phyloP scores from a whole-genome alignment of 2,888 invertebrate genomes.

The Antitype chi region DNA sequence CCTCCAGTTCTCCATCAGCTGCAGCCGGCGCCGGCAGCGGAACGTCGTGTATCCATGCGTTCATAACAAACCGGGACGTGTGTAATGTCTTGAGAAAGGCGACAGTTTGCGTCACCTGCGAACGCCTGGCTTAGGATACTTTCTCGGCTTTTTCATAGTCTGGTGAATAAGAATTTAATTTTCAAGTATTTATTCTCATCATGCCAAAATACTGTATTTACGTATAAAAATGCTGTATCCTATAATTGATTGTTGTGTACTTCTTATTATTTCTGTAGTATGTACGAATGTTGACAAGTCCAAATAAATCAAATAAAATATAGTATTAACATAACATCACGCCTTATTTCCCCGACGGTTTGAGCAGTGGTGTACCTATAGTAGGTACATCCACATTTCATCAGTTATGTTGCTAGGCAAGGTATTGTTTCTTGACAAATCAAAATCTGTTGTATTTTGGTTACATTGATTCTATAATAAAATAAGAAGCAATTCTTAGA shows the following conservation, averaged over 20 bases:
- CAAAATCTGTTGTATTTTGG: background rate
- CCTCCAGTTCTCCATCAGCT: constrained; percentile 4
- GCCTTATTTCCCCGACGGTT: too few relatives aligned
- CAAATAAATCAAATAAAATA: too few relatives aligned
- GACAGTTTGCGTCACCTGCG: constrained; percentile 57
- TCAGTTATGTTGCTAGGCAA: too few relatives aligned
- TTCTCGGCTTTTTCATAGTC: constrained; percentile 43
- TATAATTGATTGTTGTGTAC: too few relatives aligned
- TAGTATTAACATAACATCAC: too few relatives aligned
- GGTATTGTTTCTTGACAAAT: background rate
- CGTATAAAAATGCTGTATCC: too few relatives aligned
- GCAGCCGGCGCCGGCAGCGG: constrained; percentile 14
- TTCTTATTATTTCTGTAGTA: too few relatives aligned
- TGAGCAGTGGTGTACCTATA: too few relatives aligned
- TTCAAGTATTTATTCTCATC: constrained; percentile 1
- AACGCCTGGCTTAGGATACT: background rate
- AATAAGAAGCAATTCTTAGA: background rate
- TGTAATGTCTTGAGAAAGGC: constrained; percentile 57
- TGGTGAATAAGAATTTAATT: constrained; percentile 32
- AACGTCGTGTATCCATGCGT: constrained; percentile 51
- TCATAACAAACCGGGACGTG: constrained; percentile 55
- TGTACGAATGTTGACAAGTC: too few relatives aligned
- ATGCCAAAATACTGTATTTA: too few relatives aligned
- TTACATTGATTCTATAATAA: too few relatives aligned
- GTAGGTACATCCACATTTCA: too few relatives aligned